phyloP scores from a whole-genome alignment of 2,113 vertebrate species.

The Tachysurus fulvidraco region DNA sequence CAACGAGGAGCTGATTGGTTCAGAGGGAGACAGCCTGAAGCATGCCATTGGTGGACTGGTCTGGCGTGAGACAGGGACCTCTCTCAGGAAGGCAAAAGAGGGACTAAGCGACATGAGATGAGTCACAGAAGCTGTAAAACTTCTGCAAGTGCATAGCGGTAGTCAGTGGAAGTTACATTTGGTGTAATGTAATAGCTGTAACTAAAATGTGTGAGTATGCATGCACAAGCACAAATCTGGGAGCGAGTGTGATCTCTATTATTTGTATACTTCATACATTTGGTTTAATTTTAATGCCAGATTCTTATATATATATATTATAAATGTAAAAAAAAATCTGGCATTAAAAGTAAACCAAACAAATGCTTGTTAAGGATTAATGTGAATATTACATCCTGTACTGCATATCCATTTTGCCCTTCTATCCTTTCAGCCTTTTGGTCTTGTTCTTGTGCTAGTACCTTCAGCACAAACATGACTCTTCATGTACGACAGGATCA shows the following conservation, averaged over 20 bases:
- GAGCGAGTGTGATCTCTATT: neutral
- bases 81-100: constrained; percentile 45
- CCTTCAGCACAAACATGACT: constrained; percentile 13
- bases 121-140: constrained; percentile 47
- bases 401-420: neutral
- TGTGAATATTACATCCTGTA: no score
- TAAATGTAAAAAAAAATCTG: neutral
- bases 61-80: constrained; percentile 52
- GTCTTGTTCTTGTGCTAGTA: constrained; percentile 12
- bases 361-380: no score
- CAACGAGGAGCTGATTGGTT: constrained; percentile 59
- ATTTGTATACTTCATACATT: no score
- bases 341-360: neutral
- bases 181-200: neutral
- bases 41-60: constrained; percentile 51
- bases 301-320: neutral
- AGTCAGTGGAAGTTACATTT: neutral
- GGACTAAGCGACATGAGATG: constrained; percentile 36
- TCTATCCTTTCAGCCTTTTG: neutral
- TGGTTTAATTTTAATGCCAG: no score
- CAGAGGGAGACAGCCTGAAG: constrained; percentile 40
- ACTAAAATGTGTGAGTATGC: neutral
- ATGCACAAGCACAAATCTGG: neutral
- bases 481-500: constrained; percentile 11
- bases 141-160: constrained; percentile 32